Percentiles rank a stretch among this genome's conserved stretches.
These are phyloP conservation scores for Pardosa pseudoannulata DNA, from an alignment of 2,888 invertebrate genomes.

Conservation along the genomic window DNA sequence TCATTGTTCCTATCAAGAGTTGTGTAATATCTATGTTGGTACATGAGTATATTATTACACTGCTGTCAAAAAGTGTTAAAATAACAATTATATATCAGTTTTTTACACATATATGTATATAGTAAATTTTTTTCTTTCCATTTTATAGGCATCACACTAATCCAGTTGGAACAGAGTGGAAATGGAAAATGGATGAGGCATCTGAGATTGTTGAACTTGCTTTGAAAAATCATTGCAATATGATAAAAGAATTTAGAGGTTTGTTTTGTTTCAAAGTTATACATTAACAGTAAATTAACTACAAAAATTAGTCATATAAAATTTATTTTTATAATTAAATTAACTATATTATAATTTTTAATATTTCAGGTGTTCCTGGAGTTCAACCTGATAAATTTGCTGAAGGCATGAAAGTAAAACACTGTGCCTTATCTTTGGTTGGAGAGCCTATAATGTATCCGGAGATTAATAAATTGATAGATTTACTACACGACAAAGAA, in stretches of 20 bases:
- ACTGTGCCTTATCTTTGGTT: conserved; percentile 81
- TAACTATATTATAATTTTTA: no score
- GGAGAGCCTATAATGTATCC: conserved; percentile 83
- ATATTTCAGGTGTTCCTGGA: conserved; percentile 80
- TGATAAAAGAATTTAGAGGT: conserved; percentile 80
- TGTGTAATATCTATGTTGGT: no score
- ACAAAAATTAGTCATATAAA: no score
- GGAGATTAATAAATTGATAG: conserved; percentile 80
- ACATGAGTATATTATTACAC: no score
- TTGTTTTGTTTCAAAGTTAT: no score
- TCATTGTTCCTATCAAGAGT: no score
- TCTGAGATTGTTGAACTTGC: conserved; percentile 80
- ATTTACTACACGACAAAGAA: conserved; percentile 79
- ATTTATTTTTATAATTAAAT: no score
- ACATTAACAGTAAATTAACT: no score
- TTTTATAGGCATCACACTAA: conserved; percentile 78
- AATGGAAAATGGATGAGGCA: conserved; percentile 81
- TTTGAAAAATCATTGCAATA: conserved; percentile 79
- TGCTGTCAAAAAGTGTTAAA: no score
- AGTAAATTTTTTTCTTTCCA: no score
- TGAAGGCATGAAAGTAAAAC: conserved; percentile 80
- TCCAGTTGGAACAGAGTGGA: conserved; percentile 82
- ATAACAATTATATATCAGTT: no score
- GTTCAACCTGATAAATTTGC: conserved; percentile 79
- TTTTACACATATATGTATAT: no score